phyloP scores from a whole-genome alignment of 2,113 vertebrate genomes.

The Gnathonemus longibarbis region DNA sequence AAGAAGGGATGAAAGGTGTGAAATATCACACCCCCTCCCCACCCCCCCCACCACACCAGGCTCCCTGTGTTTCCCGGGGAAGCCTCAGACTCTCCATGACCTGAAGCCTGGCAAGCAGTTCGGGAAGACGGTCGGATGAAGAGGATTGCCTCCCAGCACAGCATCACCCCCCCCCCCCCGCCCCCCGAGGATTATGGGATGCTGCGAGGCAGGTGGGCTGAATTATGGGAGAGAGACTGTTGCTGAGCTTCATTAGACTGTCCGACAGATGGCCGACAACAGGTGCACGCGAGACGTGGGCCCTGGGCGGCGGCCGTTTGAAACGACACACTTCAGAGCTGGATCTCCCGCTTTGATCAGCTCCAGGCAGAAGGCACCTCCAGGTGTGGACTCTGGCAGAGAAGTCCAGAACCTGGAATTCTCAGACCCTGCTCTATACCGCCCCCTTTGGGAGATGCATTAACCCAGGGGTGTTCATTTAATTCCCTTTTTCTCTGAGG shows the following conservation, averaged over 20 bases:
- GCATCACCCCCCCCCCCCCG: not conserved
- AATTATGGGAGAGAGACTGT: not conserved
- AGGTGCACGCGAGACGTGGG: not conserved
- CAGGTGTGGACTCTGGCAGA: not conserved
- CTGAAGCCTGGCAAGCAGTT: not conserved
- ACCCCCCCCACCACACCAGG: no score
- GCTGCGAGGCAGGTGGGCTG: not conserved
- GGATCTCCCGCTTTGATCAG: conserved; percentile 1
- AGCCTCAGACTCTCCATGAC: no score
- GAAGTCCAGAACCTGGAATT: not conserved
- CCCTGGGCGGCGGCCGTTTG: not conserved
- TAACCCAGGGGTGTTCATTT: not conserved
- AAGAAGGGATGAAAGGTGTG: not conserved
- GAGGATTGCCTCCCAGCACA: not conserved
- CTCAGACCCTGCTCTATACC: not conserved
- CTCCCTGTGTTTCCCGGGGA: no score
- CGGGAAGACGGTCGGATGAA: not conserved
- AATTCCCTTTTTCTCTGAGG: not conserved
- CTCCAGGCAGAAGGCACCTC: not conserved
- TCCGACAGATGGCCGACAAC: conserved; percentile 3
- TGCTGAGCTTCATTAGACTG: not conserved
- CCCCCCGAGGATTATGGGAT: not conserved
- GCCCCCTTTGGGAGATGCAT: not conserved
- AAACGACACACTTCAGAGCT: conserved; percentile 2
- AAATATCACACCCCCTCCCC: no score